Evolutionary conservation across 2,797 vertebrate species (phyloP), one percentile per base, ranked within the genome.

Genomic region (Lepilemur septentrionalis): DNA sequence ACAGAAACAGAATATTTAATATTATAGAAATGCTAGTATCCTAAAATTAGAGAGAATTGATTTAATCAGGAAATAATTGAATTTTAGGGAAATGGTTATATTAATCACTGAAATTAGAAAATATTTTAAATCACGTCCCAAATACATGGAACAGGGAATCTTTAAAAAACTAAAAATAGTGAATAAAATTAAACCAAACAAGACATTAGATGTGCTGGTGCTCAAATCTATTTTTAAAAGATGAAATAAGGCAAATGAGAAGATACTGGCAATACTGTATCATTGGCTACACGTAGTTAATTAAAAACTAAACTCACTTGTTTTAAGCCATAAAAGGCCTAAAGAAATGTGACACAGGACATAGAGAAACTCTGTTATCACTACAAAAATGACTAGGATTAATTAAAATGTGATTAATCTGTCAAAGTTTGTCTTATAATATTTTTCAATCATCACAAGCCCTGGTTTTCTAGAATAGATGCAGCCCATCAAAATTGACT

Each of bases 281-380:
- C 84, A 93, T 89, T 95, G 82, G 72, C 38, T 72, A 85, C 55
- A 13, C 5, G 43, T 57, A 98, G 55, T 95, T 98, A 98, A 98
- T 98, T 98, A 97, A 98, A 85, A 98, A 96, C 90, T 95, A 95
- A 96, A 92, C 43, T 94, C 78, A 97, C 96, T 96, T 96, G 69
- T 81, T 97, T 50, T 95, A 84, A 96, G 70, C 59, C 81, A 92
- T 52, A 69, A 97, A 92, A 43, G 73, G 41, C 94, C 89, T 75
- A 69, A 12, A 48, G 89, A 93, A 98, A 92, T 32, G 55, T 76
- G 12, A 93, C 23, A 95, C 0, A 57, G 78, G 52, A 41, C 10
- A 50, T 18, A 93, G 18, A 93, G 14, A 98, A 97, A 97, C 67
- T 81, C 17, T 48, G 25, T 95, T 91, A 43, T 85, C 94, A 96